These are phyloP conservation scores for Hydraecia micacea DNA, from an alignment of 2,888 invertebrate species.

Conservation along the genomic window DNA sequence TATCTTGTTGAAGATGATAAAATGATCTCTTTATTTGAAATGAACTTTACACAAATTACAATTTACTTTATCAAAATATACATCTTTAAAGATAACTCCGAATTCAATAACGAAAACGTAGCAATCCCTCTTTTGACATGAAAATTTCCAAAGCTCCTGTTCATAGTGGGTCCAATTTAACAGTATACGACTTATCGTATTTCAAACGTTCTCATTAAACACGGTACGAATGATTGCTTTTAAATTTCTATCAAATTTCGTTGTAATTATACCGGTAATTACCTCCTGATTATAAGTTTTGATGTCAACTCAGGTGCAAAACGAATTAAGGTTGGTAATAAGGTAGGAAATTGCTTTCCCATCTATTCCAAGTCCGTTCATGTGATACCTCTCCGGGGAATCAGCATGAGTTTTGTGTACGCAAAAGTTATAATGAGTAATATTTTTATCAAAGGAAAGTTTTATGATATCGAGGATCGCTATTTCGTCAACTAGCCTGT, in stretches of 20 bases:
- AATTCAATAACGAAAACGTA: slow-evolving; percentile 61
- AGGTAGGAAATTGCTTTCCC: slow-evolving; percentile 74
- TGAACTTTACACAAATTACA: slow-evolving; percentile 53
- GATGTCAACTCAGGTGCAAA: slow-evolving; percentile 79
- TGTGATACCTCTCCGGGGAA: slow-evolving; percentile 64
- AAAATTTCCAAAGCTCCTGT: slow-evolving; percentile 62
- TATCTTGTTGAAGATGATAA: slow-evolving; percentile 35
- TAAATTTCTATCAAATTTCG: slow-evolving; percentile 59
- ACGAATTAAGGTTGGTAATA: slow-evolving; percentile 76
- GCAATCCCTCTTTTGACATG: slow-evolving; percentile 65
- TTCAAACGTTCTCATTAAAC: slow-evolving; percentile 55
- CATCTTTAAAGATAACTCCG: slow-evolving; percentile 57
- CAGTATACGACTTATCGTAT: slow-evolving; percentile 57
- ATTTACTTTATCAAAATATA: slow-evolving; percentile 53
- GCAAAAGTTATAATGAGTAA: slow-evolving; percentile 76
- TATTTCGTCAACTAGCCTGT: slow-evolving; percentile 65
- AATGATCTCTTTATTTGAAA: slow-evolving; percentile 55
- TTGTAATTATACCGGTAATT: slow-evolving; percentile 75
- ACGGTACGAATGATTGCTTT: slow-evolving; percentile 50
- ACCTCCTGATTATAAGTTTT: slow-evolving; percentile 78
- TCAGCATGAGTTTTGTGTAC: slow-evolving; percentile 65
- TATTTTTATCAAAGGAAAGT: slow-evolving; percentile 75
- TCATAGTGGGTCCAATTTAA: slow-evolving; percentile 61
- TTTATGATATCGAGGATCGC: slow-evolving; percentile 73
- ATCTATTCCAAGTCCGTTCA: slow-evolving; percentile 67